phyloP scores from a whole-genome alignment of 1,140 invertebrate genomes.

The Contarinia nasturtii region DNA sequence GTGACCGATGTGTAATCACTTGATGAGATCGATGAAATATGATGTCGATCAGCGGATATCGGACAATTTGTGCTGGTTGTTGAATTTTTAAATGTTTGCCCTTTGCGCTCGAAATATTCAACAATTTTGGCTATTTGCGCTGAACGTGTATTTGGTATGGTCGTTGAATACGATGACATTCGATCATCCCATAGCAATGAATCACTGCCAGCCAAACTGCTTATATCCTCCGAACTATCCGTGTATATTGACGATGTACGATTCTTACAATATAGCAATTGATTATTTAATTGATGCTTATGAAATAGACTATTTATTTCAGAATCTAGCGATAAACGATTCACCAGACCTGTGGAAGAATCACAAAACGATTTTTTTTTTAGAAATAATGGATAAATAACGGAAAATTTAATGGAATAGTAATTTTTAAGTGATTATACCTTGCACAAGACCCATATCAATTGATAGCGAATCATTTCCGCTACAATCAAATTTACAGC shows the following conservation, averaged over 20 bases:
- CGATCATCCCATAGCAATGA: conserved; percentile 45
- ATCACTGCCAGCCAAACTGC: conserved; percentile 55
- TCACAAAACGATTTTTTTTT: too few species aligned
- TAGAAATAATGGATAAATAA: too few species aligned
- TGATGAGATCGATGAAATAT: conserved; percentile 12
- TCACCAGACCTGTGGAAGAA: too few species aligned
- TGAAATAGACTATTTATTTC: conserved; percentile 23
- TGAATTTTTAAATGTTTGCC: conserved; percentile 24
- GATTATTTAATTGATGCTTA: conserved; percentile 22
- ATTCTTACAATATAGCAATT: conserved; percentile 40
- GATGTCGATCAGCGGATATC: conserved; percentile 16
- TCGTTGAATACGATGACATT: conserved; percentile 22
- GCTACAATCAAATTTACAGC: conserved; percentile 13
- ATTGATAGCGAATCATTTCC: conserved; percentile 13
- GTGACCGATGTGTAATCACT: conserved; percentile 14
- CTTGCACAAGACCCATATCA: conserved; percentile 20
- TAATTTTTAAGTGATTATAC: too few species aligned
- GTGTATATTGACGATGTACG: conserved; percentile 67
- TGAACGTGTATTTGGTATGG: conserved; percentile 28
- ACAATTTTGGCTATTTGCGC: conserved; percentile 69
- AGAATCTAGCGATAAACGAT: conserved; percentile 24
- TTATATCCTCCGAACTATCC: conserved; percentile 69
- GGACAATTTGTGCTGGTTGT: conserved; percentile 6
- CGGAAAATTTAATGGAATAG: too few species aligned
- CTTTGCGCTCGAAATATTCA: conserved; percentile 70